These are phyloP conservation scores for Fissipunctia ypsillon DNA, from an alignment of 2,888 invertebrate genomes.

Conservation along the genomic window DNA sequence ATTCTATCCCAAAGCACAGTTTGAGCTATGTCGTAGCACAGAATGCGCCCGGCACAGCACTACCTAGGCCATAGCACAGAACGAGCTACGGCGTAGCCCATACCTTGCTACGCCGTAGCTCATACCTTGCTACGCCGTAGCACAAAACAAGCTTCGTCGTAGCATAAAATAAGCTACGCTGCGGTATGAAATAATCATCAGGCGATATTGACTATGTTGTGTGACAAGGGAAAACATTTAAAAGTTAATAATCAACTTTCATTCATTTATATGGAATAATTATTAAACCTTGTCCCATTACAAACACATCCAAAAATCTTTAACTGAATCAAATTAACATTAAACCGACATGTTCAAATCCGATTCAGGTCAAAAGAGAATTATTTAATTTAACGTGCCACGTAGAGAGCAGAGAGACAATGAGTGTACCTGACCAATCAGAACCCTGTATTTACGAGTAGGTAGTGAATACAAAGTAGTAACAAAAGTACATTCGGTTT, in stretches of 20 bases:
- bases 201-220: background rate
- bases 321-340: conserved; percentile 1
- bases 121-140: background rate
- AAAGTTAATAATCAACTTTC: too few relatives aligned
- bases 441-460: conserved; percentile 1
- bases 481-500: background rate
- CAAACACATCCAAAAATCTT: background rate
- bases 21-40: too few relatives aligned
- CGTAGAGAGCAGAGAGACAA: conserved; percentile 2
- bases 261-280: background rate
- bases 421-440: conserved; percentile 28
- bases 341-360: background rate
- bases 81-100: background rate
- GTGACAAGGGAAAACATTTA: background rate
- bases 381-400: background rate
- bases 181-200: background rate
- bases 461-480: conserved; percentile 29
- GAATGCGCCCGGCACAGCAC: too few relatives aligned
- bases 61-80: too few relatives aligned
- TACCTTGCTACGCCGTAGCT: background rate
- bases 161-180: background rate
- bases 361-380: conserved; percentile 5
- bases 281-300: too few relatives aligned
- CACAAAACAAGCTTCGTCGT: background rate
- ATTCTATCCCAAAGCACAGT: background rate